These are phyloP conservation scores for Phyllotreta cruciferae DNA, from an alignment of 2,888 invertebrate species.

Conservation along the genomic window DNA sequence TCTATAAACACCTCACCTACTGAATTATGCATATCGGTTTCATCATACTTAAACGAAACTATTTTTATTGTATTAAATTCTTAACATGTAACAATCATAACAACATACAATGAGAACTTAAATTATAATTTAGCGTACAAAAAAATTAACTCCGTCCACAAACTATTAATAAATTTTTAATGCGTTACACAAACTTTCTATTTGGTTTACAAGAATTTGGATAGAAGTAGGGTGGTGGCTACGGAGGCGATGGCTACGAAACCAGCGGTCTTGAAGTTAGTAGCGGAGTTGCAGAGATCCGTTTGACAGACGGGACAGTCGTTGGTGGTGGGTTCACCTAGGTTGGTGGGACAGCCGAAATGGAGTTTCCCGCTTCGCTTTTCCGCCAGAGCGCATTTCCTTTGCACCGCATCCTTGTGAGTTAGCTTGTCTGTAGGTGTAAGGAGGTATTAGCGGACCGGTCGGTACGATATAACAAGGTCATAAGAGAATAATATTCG, in stretches of 20 bases:
- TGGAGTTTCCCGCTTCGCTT: constrained; percentile 32
- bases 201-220: too few relatives aligned
- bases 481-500: constrained; percentile 1
- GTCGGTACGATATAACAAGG: not conserved
- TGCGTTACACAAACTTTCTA: too few relatives aligned
- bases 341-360: constrained; percentile 29
- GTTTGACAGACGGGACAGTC: constrained; percentile 34
- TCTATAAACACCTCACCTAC: too few relatives aligned
- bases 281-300: constrained; percentile 36
- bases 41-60: too few relatives aligned
- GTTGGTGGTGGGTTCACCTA: constrained; percentile 28
- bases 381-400: constrained; percentile 30
- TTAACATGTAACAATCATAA: too few relatives aligned
- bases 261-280: constrained; percentile 27
- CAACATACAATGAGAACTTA: too few relatives aligned
- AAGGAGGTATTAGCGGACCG: not conserved
- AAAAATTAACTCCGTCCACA: too few relatives aligned
- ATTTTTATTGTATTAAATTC: too few relatives aligned
- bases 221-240: too few relatives aligned
- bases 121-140: too few relatives aligned
- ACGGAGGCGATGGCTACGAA: constrained; percentile 33
- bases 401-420: constrained; percentile 27
- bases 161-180: too few relatives aligned
- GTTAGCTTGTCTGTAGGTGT: constrained; percentile 30
- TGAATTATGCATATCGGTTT: too few relatives aligned